Conservation (phyloP, 2,113 vertebrate species). For the Eretmochelys imbricata region DNA sequence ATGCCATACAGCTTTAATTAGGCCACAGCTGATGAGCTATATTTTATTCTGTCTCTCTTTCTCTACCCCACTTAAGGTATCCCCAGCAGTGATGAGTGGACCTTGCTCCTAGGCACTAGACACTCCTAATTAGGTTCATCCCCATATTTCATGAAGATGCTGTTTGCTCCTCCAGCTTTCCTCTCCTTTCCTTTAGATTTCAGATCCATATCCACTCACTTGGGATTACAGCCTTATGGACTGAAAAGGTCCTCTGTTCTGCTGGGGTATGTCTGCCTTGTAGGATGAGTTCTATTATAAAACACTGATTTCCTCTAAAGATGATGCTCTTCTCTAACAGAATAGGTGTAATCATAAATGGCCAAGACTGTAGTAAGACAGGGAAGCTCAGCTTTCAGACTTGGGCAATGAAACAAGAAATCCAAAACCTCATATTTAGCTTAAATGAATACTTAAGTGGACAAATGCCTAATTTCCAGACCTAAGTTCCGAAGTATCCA, state of each 20-base stretch:
- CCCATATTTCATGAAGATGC: background rate
- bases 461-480: background rate
- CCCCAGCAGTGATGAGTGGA: background rate
- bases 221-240: background rate
- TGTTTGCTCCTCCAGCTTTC: background rate
- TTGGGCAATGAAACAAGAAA: background rate
- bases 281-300: background rate
- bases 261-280: background rate
- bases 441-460: background rate
- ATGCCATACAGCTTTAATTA: background rate
- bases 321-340: background rate
- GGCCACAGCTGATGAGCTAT: background rate
- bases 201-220: background rate
- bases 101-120: background rate
- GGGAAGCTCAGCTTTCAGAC: background rate
- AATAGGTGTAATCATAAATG: background rate
- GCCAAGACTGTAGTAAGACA: background rate
- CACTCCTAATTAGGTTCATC: accelerated
- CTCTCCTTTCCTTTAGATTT: background rate
- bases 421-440: background rate
- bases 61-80: background rate
- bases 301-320: background rate
- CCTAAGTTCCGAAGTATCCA: background rate
- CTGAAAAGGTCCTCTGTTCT: background rate
- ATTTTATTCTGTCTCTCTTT: background rate